phyloP scores from a whole-genome alignment of 2,797 vertebrate species.

The Leucoraja ocellata region DNA sequence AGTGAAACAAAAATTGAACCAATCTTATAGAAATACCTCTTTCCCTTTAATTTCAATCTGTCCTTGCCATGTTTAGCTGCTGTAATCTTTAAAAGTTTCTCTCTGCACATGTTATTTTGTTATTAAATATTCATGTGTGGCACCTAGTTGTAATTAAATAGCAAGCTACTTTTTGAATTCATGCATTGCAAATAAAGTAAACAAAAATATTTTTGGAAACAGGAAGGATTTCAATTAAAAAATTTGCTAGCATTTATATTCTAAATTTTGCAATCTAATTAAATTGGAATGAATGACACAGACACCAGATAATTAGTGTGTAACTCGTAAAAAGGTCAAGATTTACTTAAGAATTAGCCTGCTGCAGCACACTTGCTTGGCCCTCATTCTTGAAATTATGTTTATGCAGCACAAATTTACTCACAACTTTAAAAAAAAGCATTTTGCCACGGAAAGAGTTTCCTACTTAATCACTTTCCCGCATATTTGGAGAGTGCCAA shows the following conservation, averaged over 20 bases:
- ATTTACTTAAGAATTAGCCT: slow-evolving; percentile 3
- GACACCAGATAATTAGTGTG: background rate
- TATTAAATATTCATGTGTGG: background rate
- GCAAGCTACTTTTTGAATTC: background rate
- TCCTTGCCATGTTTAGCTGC: background rate
- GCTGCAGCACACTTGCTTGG: background rate
- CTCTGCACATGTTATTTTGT: background rate
- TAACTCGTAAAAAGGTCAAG: background rate
- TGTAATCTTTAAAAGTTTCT: background rate
- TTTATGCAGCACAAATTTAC: slow-evolving; percentile 27
- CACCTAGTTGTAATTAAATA: background rate
- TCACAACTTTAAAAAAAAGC: background rate
- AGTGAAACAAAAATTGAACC: background rate
- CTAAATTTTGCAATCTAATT: slow-evolving; percentile 13
- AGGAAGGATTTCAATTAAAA: slow-evolving; percentile 26
- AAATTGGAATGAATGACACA: slow-evolving; percentile 9
- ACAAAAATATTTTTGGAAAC: slow-evolving; percentile 24
- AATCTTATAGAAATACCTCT: background rate
- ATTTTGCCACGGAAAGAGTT: slow-evolving; percentile 2
- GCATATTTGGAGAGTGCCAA: background rate
- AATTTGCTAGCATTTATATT: background rate
- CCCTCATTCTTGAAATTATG: background rate
- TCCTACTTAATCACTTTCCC: slow-evolving; percentile 22
- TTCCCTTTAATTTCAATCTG: background rate
- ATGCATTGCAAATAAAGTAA: slow-evolving; percentile 23